phyloP scores from a whole-genome alignment of 2,888 invertebrate species.

The Andricus curvator region DNA sequence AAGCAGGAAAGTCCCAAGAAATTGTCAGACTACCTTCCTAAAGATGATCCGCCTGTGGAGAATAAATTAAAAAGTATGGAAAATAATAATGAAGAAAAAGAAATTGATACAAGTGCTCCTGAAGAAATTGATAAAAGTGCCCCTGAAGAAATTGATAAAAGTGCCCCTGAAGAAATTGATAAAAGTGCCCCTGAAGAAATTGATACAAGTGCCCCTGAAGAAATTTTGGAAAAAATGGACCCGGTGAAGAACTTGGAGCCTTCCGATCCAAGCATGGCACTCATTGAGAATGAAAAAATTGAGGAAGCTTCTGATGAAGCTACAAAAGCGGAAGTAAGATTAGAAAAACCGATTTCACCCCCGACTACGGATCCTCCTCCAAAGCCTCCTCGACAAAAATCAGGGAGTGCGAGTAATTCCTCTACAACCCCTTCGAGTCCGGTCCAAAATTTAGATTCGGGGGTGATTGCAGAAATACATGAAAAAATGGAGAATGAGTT shows the following conservation, averaged over 20 bases:
- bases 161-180: constrained; percentile 18
- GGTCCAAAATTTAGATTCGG: constrained; percentile 43
- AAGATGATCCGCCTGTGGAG: neutral
- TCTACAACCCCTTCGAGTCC: constrained; percentile 46
- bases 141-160: constrained; percentile 37
- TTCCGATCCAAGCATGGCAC: constrained; percentile 40
- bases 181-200: constrained; percentile 19
- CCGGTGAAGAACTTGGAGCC: constrained; percentile 47
- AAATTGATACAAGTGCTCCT: constrained; percentile 32
- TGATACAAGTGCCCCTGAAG: constrained; percentile 16
- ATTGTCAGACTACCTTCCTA: constrained; percentile 38
- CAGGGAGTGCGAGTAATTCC: constrained; percentile 79
- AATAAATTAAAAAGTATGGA: constrained; percentile 22
- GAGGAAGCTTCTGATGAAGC: constrained; percentile 37
- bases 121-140: neutral
- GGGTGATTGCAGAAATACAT: constrained; percentile 37
- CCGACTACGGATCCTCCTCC: constrained; percentile 75
- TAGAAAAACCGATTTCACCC: constrained; percentile 52
- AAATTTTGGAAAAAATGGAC: constrained; percentile 3
- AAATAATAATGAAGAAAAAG: constrained; percentile 41
- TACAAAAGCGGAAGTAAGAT: constrained; percentile 1
- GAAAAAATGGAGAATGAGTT: constrained; percentile 28
- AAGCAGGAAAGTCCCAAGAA: constrained; percentile 55
- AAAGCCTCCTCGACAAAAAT: constrained; percentile 76
- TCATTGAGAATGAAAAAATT: constrained; percentile 23